These are phyloP conservation scores for Pyrrhosoma nymphula DNA, from an alignment of 2,888 invertebrate genomes.

Conservation along the genomic window DNA sequence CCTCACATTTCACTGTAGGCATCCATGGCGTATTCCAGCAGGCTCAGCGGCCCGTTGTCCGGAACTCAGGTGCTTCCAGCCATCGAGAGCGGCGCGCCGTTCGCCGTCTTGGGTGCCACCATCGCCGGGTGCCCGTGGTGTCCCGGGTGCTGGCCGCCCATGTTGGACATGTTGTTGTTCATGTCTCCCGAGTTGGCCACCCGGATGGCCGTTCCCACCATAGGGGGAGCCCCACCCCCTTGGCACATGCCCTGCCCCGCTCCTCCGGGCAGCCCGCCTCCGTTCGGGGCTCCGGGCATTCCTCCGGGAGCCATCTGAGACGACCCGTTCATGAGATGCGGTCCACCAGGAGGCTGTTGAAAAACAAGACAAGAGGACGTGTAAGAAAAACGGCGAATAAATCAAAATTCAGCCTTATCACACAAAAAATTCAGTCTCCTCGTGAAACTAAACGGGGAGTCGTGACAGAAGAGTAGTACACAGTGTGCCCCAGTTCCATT, in stretches of 20 bases:
- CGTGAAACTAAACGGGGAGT: too few species aligned
- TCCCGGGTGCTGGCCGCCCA: conserved; percentile 74
- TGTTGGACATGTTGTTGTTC: conserved; percentile 84
- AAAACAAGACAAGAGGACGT: not conserved
- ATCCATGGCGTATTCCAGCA: conserved; percentile 57
- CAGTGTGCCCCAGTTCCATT: too few species aligned
- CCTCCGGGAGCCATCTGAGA: conserved; percentile 25
- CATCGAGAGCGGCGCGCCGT: conserved; percentile 56
- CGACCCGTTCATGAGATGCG: conserved; percentile 36
- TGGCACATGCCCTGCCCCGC: not conserved
- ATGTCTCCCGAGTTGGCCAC: conserved; percentile 80
- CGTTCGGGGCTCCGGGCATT: not conserved
- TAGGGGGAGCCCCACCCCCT: conserved; percentile 78
- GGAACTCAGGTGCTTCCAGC: conserved; percentile 47
- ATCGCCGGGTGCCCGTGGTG: conserved; percentile 75
- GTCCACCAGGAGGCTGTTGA: conserved; percentile 47
- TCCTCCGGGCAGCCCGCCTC: not conserved
- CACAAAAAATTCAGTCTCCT: too few species aligned
- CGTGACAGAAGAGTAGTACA: too few species aligned
- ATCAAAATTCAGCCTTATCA: not conserved
- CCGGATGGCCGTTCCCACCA: conserved; percentile 75
- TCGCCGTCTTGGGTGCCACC: conserved; percentile 71
- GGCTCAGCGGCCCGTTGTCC: conserved; percentile 54
- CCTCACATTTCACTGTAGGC: conserved; percentile 54
- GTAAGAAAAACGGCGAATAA: not conserved